Evolutionary conservation across 2,888 invertebrate genomes (phyloP).

Genomic region (Drosophila kambysellisi): DNA sequence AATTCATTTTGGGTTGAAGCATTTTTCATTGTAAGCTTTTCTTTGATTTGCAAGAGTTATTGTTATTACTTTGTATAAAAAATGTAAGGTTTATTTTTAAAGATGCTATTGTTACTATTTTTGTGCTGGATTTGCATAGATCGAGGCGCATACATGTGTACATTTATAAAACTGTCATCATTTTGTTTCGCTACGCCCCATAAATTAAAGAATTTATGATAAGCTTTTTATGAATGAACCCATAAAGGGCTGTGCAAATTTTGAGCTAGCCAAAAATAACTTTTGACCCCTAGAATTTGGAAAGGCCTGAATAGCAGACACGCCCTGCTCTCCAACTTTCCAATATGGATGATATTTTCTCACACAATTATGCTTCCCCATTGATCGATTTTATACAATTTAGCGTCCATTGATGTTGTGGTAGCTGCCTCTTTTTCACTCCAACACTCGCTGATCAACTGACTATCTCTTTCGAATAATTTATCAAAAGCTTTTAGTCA

Average conservation of each 20-base stretch:
- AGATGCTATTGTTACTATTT: slow-evolving; percentile 34
- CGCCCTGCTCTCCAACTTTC: slow-evolving; percentile 71
- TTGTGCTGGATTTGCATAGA: slow-evolving; percentile 59
- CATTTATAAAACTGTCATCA: slow-evolving; percentile 69
- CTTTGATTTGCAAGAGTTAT: slow-evolving; percentile 42
- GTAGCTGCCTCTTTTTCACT: slow-evolving; percentile 20
- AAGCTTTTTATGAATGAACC: slow-evolving; percentile 32
- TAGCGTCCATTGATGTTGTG: slow-evolving; percentile 54
- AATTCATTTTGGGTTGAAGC: slow-evolving; percentile 53
- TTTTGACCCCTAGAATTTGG: slow-evolving; percentile 74
- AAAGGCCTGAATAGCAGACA: slow-evolving; percentile 64
- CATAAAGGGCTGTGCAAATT: slow-evolving; percentile 57
- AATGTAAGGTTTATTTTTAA: slow-evolving; percentile 57
- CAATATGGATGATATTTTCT: slow-evolving; percentile 73
- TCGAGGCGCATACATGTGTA: slow-evolving; percentile 20
- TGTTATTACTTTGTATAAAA: slow-evolving; percentile 41
- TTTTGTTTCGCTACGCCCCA: slow-evolving; percentile 63
- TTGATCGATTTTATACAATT: slow-evolving; percentile 70
- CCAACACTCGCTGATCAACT: neutral
- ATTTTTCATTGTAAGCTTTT: slow-evolving; percentile 44
- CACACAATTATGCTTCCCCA: slow-evolving; percentile 77
- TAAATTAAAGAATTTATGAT: slow-evolving; percentile 69
- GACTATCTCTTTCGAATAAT: slow-evolving; percentile 61
- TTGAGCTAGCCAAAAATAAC: slow-evolving; percentile 43
- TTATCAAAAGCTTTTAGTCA: slow-evolving; percentile 82